A percentile compares a stretch with the other conserved stretches of the same genome.
Conservation (phyloP, 2,797 vertebrate species). For the Intellagama lesueurii region DNA sequence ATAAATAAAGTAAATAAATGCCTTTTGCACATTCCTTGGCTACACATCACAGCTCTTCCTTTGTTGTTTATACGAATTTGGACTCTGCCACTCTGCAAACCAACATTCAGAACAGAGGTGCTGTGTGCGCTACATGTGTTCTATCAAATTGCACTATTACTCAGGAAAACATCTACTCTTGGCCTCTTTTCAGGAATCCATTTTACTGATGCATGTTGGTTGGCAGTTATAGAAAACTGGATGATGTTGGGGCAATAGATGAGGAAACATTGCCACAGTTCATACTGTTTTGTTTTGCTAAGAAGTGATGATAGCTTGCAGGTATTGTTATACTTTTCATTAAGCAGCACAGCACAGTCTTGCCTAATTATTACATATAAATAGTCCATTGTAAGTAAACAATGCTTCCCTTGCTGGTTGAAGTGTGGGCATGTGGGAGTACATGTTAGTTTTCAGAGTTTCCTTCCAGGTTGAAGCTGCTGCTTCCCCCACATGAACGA, state of each 20-base stretch:
- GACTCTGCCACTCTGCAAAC: background rate
- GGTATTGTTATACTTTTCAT: background rate
- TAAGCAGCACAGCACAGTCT: background rate
- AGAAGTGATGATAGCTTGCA: background rate
- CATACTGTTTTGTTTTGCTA: conserved; percentile 6
- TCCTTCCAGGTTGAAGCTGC: background rate
- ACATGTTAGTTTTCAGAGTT: too few relatives aligned
- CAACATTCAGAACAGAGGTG: background rate
- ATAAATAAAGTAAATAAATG: too few relatives aligned
- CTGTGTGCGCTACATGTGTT: conserved; percentile 8
- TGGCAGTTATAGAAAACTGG: background rate
- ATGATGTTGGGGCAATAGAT: background rate
- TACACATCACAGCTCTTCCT: background rate
- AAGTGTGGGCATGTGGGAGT: too few relatives aligned
- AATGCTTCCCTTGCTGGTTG: background rate
- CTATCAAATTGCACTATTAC: background rate
- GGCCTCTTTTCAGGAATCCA: background rate
- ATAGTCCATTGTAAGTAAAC: background rate
- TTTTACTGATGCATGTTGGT: conserved; percentile 8
- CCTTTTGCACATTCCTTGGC: background rate
- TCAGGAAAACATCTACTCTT: conserved; percentile 9
- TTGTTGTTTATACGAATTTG: background rate
- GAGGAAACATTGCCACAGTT: background rate
- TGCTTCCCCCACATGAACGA: background rate
- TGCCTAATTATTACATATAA: conserved; percentile 9